These are phyloP conservation scores for Urosaurus nigricauda DNA, from an alignment of 2,797 vertebrate genomes.

Conservation along the genomic window DNA sequence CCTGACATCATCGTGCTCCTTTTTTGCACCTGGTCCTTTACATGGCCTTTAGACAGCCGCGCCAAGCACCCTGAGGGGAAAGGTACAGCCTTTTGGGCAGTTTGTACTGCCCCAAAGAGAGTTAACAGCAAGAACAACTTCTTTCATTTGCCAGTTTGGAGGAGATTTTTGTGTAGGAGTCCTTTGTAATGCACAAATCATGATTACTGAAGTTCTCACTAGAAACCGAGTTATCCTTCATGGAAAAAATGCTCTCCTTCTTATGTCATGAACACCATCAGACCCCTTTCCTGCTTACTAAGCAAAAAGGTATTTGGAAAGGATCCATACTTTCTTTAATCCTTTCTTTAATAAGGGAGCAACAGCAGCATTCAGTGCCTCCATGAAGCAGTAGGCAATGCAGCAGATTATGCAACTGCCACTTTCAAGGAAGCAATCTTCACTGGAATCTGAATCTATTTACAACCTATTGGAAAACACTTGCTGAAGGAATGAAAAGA, in stretches of 20 bases:
- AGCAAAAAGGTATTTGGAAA: background rate
- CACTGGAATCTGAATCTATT: background rate
- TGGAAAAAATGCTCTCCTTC: background rate
- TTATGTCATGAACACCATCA: background rate
- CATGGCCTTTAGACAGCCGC: too few species aligned
- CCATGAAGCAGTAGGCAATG: background rate
- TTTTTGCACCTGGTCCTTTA: too few species aligned
- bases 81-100: too few species aligned
- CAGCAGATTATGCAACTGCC: background rate
- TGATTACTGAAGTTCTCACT: background rate
- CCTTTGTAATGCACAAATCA: too few species aligned
- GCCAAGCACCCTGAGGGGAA: too few species aligned
- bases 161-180: too few species aligned
- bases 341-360: background rate
- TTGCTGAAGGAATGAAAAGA: background rate
- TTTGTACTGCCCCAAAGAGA: too few species aligned
- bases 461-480: background rate
- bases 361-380: background rate
- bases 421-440: background rate
- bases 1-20: too few species aligned
- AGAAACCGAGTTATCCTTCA: background rate
- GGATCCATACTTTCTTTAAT: background rate
- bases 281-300: background rate
- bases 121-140: too few species aligned
- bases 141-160: too few species aligned